Evolutionary conservation across 2,113 vertebrate genomes (phyloP).

Genomic region (Microtus oregoni): DNA sequence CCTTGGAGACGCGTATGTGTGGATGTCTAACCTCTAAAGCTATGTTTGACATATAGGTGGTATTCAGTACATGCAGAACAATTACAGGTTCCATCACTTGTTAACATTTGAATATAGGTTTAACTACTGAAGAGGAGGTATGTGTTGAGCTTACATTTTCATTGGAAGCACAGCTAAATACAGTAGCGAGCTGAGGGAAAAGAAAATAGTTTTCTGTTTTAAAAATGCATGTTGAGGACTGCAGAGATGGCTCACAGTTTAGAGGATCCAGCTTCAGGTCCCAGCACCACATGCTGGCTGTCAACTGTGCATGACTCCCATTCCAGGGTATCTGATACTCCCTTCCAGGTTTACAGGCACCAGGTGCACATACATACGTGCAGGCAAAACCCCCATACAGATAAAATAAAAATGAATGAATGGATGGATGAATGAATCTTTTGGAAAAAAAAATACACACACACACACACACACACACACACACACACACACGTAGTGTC

Average conservation of each 20-base stretch:
- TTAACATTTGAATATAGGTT: neutral
- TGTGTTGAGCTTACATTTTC: neutral
- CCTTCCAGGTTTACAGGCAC: neutral
- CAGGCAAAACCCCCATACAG: neutral
- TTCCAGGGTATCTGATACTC: neutral
- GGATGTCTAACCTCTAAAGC: neutral
- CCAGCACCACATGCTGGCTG: neutral
- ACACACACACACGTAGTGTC: neutral
- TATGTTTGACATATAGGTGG: constrained; percentile 1
- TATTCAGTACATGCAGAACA: neutral
- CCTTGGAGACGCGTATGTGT: neutral
- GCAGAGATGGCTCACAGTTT: neutral
- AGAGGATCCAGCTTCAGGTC: neutral
- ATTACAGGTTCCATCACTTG: neutral
- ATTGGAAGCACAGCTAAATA: constrained; percentile 5
- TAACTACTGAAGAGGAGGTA: constrained; percentile 31
- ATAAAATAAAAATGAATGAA: neutral
- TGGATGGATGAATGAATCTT: neutral
- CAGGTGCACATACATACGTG: neutral
- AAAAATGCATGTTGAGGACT: neutral
- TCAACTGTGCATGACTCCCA: neutral
- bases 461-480: no score
- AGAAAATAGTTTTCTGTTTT: neutral
- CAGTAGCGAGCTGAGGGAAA: neutral
- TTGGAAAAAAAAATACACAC: no score